A percentile compares a stretch with the other conserved stretches of the same genome.
Evolutionary conservation across 1,140 invertebrate genomes (phyloP).

Genomic region (Hyphantria cunea): DNA sequence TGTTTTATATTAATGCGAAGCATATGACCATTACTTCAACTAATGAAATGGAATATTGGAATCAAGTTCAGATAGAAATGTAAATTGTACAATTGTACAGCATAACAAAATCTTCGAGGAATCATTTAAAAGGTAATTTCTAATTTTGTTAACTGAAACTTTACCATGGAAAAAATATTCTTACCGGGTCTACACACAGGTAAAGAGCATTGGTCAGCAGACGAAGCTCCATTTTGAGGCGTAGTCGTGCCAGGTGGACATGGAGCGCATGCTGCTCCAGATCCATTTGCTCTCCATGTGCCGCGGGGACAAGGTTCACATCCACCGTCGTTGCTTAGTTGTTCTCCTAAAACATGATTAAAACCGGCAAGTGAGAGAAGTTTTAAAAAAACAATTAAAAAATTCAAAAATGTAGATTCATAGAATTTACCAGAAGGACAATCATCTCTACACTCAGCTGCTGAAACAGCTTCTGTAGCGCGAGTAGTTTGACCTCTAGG

Average conservation of each 20-base stretch:
- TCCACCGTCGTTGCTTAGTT: slow-evolving; percentile 92
- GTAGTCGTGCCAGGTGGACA: slow-evolving; percentile 96
- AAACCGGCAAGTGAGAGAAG: background rate
- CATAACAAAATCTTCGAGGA: no score
- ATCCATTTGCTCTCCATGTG: slow-evolving; percentile 93
- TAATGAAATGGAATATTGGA: no score
- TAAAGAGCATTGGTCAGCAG: slow-evolving; percentile 95
- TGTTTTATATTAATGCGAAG: background rate
- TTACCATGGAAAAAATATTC: no score
- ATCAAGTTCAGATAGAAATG: no score
- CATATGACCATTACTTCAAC: no score
- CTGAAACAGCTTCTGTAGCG: slow-evolving; percentile 94
- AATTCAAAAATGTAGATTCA: no score
- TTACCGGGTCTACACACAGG: slow-evolving; percentile 91
- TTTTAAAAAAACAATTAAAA: background rate
- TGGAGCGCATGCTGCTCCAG: slow-evolving; percentile 92
- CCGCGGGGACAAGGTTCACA: slow-evolving; percentile 96
- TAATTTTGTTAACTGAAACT: no score
- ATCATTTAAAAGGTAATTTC: no score
- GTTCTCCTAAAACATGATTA: slow-evolving; percentile 82
- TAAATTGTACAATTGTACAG: no score
- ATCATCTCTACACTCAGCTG: slow-evolving; percentile 93
- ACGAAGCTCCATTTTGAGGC: slow-evolving; percentile 89
- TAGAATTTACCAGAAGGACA: slow-evolving; percentile 88
- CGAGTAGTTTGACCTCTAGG: slow-evolving; percentile 96